phyloP scores from a whole-genome alignment of 2,888 invertebrate genomes.

The Apantesis nais region DNA sequence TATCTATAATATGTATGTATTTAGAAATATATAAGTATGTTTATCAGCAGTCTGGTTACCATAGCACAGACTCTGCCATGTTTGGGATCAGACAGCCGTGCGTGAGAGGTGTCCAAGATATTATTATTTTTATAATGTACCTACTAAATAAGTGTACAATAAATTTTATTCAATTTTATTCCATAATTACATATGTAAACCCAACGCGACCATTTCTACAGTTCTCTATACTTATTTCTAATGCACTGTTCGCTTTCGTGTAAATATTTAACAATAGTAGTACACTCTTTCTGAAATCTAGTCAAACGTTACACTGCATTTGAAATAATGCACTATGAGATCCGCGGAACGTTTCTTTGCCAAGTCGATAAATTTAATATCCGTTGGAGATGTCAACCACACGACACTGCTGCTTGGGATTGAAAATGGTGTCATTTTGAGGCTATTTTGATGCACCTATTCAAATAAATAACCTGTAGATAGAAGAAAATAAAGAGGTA shows the following conservation, averaged over 20 bases:
- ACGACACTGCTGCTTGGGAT: not conserved
- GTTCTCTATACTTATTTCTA: not conserved
- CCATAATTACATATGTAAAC: too few relatives aligned
- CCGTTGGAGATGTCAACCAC: conserved; percentile 20
- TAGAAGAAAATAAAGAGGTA: not conserved
- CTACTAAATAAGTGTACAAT: too few relatives aligned
- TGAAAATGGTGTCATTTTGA: not conserved
- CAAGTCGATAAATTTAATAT: conserved; percentile 35
- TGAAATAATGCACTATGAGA: conserved; percentile 16
- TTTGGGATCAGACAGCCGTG: too few relatives aligned
- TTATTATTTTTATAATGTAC: too few relatives aligned
- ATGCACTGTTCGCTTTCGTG: not conserved
- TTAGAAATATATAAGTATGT: too few relatives aligned
- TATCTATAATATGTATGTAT: too few relatives aligned
- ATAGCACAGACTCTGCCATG: too few relatives aligned
- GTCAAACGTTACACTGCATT: conserved; percentile 2
- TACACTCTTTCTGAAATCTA: not conserved
- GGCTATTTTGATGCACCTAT: not conserved
- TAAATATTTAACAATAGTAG: conserved; percentile 6
- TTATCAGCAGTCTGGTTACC: too few relatives aligned
- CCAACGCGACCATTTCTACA: not conserved
- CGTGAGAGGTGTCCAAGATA: too few relatives aligned
- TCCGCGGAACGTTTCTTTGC: conserved; percentile 12
- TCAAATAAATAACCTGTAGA: not conserved
- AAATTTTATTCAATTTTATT: too few relatives aligned